These are phyloP conservation scores for Saxidomus purpurata DNA, from an alignment of 1,140 invertebrate species.

Conservation along the genomic window DNA sequence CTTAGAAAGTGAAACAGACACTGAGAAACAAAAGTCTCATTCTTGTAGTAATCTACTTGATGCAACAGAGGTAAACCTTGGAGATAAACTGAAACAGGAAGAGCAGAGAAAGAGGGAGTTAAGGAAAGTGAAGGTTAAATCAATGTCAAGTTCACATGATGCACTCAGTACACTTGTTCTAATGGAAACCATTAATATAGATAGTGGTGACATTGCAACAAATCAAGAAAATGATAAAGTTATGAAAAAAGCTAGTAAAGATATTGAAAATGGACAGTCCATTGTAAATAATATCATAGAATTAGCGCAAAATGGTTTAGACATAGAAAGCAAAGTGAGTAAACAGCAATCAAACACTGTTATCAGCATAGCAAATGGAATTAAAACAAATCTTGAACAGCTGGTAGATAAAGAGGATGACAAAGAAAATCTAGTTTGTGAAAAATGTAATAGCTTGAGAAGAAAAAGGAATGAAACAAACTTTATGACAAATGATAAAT, in stretches of 20 bases:
- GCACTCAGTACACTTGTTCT: slow-evolving; percentile 42
- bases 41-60: slow-evolving; percentile 44
- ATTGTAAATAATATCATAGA: neutral
- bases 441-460: slow-evolving; percentile 5
- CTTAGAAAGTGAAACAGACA: neutral
- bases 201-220: neutral
- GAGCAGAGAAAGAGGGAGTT: slow-evolving; percentile 50
- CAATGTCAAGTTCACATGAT: slow-evolving; percentile 67
- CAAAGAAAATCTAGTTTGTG: neutral
- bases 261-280: neutral
- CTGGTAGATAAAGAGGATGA: neutral
- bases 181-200: slow-evolving; percentile 33
- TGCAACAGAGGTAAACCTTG: neutral
- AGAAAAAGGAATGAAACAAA: neutral
- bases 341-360: neutral
- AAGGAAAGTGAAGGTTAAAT: slow-evolving; percentile 60
- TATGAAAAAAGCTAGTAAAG: neutral
- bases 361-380: neutral
- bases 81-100: neutral
- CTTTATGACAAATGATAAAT: neutral
- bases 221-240: neutral
- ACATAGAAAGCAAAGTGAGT: neutral
- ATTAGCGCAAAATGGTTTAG: neutral
- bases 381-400: neutral
- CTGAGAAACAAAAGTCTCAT: slow-evolving; percentile 15